These are phyloP conservation scores for Trachurus trachurus DNA, from an alignment of 2,797 vertebrate genomes.

Conservation along the genomic window DNA sequence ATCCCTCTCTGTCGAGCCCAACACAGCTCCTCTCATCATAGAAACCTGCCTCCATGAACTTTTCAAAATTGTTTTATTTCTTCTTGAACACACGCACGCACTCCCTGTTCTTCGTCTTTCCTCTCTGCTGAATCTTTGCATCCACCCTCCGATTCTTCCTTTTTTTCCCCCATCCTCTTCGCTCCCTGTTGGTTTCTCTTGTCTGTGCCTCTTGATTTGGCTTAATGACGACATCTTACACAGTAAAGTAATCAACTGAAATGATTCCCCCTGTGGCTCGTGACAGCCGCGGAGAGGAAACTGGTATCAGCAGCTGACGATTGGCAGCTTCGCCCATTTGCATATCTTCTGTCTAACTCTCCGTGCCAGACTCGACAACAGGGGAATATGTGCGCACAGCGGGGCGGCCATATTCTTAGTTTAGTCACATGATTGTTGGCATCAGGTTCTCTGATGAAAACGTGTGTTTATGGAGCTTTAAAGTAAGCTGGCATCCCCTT, in stretches of 20 bases:
- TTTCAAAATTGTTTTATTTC: slow-evolving; percentile 51
- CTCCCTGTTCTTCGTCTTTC: slow-evolving; percentile 17
- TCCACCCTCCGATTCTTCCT: neutral
- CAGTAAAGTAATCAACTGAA: slow-evolving; percentile 72
- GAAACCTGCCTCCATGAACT: slow-evolving; percentile 66
- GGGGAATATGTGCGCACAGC: slow-evolving; percentile 45
- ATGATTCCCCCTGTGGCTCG: slow-evolving; percentile 61
- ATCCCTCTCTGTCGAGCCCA: slow-evolving; percentile 57
- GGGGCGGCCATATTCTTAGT: slow-evolving; percentile 28
- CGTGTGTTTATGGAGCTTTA: slow-evolving; percentile 17
- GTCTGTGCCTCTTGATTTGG: slow-evolving; percentile 62
- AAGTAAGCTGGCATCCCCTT: slow-evolving; percentile 40
- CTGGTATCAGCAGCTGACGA: slow-evolving; percentile 45
- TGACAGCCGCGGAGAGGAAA: slow-evolving; percentile 60
- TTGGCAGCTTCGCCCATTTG: slow-evolving; percentile 64
- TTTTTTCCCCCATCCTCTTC: neutral
- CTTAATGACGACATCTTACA: slow-evolving; percentile 75
- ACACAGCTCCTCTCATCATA: slow-evolving; percentile 52
- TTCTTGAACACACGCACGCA: slow-evolving; percentile 23
- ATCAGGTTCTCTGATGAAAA: slow-evolving; percentile 24
- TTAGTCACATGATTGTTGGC: slow-evolving; percentile 43
- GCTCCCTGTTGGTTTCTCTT: slow-evolving; percentile 58
- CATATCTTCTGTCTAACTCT: slow-evolving; percentile 66
- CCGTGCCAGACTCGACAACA: slow-evolving; percentile 40
- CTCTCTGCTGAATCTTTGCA: slow-evolving; percentile 17